Evolutionary conservation across 2,888 invertebrate species (phyloP), one percentile per base, ranked within the genome.

Genomic region (Tetramorium bicarinatum): DNA sequence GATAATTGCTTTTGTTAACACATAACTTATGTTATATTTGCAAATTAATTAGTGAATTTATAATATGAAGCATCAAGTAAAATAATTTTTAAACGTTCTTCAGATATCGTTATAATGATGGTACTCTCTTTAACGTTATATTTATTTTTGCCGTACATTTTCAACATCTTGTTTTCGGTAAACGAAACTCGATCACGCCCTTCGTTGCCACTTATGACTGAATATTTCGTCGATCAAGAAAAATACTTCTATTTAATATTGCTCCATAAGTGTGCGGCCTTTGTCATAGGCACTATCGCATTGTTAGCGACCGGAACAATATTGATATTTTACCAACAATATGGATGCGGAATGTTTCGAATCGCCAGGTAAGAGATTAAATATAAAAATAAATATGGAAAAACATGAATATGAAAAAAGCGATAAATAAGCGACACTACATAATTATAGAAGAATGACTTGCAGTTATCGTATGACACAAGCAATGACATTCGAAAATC

Each of bases 221-320:
- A 75, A 21, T 75, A 62, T 8, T 76, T 76, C 15, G 3, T 76
- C 11, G 62, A 76, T 47, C 21, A 76, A 18, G 38, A 76, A 49
- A 76, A 49, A 49, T 76, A 76, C 2, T 38, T 7, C 8, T 61
- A 49, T 62, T 34, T 62, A 0, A 47, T 62, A 1, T 15, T 62
- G 11, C 21, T 76, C 3, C 75, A 76, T 0, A 34, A 1, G 7
- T 15, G 38, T 1, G 38, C 13, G 2, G 38, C 75, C 0, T 1
- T 18, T 38, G 3, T 34, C 4, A 21, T 62, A 21, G 41, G 25
- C 3, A 0, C 0, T 7, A 21, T 0, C 0, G 3, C 29, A 29
- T 3, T 29, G 6, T 0, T 49, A 21, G 62, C 62, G 9, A 62
- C 49, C 18, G 62, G 49, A 62, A 21, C 49, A 9, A 25, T 76